Base-by-base conservation (phyloP, 2,113 vertebrate genomes). In the Bagarius yarrelli region DNA sequence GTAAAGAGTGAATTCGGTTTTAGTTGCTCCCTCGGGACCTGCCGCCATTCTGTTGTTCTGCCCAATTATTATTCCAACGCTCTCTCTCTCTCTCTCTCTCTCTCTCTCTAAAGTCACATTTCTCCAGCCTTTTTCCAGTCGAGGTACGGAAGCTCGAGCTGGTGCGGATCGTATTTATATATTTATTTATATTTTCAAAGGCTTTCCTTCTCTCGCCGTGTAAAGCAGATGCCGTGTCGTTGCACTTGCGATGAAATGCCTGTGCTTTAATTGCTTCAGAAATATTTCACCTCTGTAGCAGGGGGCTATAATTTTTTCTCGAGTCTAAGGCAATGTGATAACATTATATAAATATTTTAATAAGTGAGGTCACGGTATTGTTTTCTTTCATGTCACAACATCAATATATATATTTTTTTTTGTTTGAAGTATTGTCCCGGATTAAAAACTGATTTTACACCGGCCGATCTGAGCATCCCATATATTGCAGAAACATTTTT, bases 31-130 rank as follows among this genome's bases (percentile, higher is more conserved):
- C 82, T 5, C 52, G 76, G 80, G 84, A 82, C 47, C 57, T 30
- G 47, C 69, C 21, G 44, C 72, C 69, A n/a, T 63, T 71, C 27
- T 76, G 71, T 81, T 82, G 61, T 67, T 78, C 73, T 34, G 77
- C 76, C 69, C 83, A 66, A 77, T 84, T 84, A 71, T 83, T 86
- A 85, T 81, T 87, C 83, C 63, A 18, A 40, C 75, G 47, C 50
- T 85, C 74, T 83, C 36, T 40, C 36, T 40, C 36, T 40, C 36
- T 40, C 36, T 40, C 36, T 40, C 36, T 40, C 36, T 40, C 36
- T 40, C 36, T 40, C 36, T 40, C 36, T 40, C 36, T 79, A 69
- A 75, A 72, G 74, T 47, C 78, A 36, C 47, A 78, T 79, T 82
- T 79, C 70, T 81, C 52, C 82, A 82, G 82, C 67, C 44, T 82